Base-by-base conservation (phyloP, 1,140 invertebrate species). In the Oncopodura yosiiana region DNA sequence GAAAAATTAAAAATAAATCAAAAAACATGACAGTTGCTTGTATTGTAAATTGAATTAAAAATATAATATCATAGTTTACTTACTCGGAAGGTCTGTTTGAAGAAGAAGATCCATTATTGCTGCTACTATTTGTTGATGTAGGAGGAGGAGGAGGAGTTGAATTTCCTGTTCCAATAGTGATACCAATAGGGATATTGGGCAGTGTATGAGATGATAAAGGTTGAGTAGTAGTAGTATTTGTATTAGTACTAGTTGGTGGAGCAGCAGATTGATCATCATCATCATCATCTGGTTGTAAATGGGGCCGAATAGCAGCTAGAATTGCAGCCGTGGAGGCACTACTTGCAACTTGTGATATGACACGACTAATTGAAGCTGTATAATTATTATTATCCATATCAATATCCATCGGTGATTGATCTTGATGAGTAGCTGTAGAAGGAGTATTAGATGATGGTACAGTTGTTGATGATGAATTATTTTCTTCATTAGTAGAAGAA, bases 271-370 rank as follows among this genome's bases (percentile, higher is more conserved):
- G 26, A 36, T 49, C 21, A 32, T n/a, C 6, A 34, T 3, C 8
- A 9, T 34, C n/a, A 9, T n/a, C 44, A 23, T 19, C 51, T 19
- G 53, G 12, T 18, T 24, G 19, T 2, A 0, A 19, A 18, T 29
- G n/a, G 0, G 26, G 24, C 19, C 52, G 24, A 26, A 53, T 34
- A 2, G 50, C 46, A 37, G 30, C 39, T 2, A 49, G 23, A 14
- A 53, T 41, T n/a, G 50, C 62, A 34, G 44, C 58, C 41, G 53
- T 24, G 9, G 55, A 52, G 9, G 63, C 43, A 8, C 48, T 55
- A 34, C 49, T 52, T 12, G 58, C 61, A 9, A 62, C 56, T 44
- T 61, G 55, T 34, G 51, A 53, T 16, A 60, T 62, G 44, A 58
- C 46, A 30, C 55, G 36, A 19, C 52, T 43, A 14, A 60, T 38